Conservation (phyloP, 2,113 vertebrate genomes). For the Hemicordylus capensis region DNA sequence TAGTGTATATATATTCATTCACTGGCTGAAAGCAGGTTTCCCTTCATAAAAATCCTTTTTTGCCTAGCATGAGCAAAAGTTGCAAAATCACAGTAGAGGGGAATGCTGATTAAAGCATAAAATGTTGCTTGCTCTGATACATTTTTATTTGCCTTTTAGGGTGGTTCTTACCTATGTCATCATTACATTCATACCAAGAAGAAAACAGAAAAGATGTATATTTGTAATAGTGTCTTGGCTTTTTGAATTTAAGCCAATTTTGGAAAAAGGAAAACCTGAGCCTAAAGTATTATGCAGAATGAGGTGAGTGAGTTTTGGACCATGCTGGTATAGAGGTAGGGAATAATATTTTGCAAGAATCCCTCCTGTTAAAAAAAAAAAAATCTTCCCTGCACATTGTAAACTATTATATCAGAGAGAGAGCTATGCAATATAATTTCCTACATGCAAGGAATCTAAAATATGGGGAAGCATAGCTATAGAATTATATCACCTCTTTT, state of each 20-base stretch:
- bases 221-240: constrained; percentile 8
- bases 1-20: background rate
- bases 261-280: constrained; percentile 16
- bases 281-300: background rate
- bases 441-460: no score
- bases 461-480: no score
- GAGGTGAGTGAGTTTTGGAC: background rate
- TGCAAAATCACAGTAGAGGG: constrained; percentile 49
- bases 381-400: no score
- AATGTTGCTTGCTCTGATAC: constrained; percentile 25
- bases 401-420: no score
- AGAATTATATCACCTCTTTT: no score
- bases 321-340: background rate
- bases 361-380: no score
- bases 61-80: constrained; percentile 31
- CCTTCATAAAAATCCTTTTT: constrained; percentile 28
- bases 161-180: constrained; percentile 42
- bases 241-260: background rate
- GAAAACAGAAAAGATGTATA: background rate
- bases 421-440: no score
- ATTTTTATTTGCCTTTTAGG: constrained; percentile 30
- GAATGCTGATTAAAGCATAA: constrained; percentile 57
- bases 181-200: constrained; percentile 36
- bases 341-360: background rate
- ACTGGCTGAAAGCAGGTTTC: constrained; percentile 12